phyloP scores from a whole-genome alignment of 2,888 invertebrate genomes.

The Penaeus monodon region DNA sequence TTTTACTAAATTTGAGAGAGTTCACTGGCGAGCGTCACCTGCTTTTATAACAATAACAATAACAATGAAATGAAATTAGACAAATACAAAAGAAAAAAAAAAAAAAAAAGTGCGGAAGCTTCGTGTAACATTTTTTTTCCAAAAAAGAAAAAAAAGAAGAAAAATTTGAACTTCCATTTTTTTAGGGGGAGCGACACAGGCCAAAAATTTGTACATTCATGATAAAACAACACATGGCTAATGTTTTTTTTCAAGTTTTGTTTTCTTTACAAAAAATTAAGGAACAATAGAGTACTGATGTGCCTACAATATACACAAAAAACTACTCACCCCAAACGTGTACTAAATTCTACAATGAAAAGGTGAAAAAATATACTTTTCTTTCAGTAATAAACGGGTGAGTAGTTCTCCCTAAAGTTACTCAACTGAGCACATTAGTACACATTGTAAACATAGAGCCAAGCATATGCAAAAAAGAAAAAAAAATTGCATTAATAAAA shows the following conservation, averaged over 20 bases:
- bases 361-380: slow-evolving; percentile 55
- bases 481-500: slow-evolving; percentile 45
- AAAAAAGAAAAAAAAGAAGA: background rate
- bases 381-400: slow-evolving; percentile 23
- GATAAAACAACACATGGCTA: slow-evolving; percentile 4
- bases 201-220: slow-evolving; percentile 54
- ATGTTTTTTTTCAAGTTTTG: slow-evolving; percentile 6
- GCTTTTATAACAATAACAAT: no score
- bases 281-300: slow-evolving; percentile 37
- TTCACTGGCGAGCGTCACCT: background rate
- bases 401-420: slow-evolving; percentile 8
- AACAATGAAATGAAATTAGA: no score
- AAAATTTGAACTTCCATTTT: slow-evolving; percentile 45
- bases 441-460: slow-evolving; percentile 33
- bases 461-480: slow-evolving; percentile 34
- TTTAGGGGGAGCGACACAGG: slow-evolving; percentile 24
- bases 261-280: background rate
- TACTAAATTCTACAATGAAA: slow-evolving; percentile 41
- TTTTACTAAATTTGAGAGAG: background rate
- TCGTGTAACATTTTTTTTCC: background rate
- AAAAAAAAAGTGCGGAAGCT: no score
- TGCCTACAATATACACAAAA: slow-evolving; percentile 29
- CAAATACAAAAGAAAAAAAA: no score
- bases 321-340: slow-evolving; percentile 14
- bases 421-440: slow-evolving; percentile 18